Conservation (phyloP, 2,888 invertebrate genomes). For the Blastobasis adustella region DNA sequence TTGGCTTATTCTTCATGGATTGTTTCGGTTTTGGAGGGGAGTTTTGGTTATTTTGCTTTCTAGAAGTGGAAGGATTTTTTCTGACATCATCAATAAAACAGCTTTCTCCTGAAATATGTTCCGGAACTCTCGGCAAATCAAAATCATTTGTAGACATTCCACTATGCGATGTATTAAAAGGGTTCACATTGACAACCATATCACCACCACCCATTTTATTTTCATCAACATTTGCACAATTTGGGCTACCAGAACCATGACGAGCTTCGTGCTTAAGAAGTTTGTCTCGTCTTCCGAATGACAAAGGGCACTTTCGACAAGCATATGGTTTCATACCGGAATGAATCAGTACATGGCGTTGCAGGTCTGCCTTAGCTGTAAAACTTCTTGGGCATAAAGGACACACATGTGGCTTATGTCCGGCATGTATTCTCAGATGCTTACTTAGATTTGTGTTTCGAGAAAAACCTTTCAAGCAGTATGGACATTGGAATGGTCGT, state of each 20-base stretch:
- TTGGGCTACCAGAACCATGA: constrained; percentile 64
- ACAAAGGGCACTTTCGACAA: constrained; percentile 78
- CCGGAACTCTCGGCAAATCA: constrained; percentile 67
- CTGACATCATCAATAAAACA: constrained; percentile 57
- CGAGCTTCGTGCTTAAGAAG: constrained; percentile 78
- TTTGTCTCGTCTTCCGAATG: constrained; percentile 81
- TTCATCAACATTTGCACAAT: constrained; percentile 38
- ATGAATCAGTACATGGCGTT: constrained; percentile 80
- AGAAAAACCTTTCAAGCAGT: constrained; percentile 84
- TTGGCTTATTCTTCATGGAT: constrained; percentile 54
- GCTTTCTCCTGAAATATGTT: constrained; percentile 67
- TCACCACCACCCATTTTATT: constrained; percentile 55
- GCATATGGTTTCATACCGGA: constrained; percentile 79
- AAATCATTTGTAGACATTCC: constrained; percentile 54
- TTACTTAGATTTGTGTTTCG: constrained; percentile 85
- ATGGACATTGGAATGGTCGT: constrained; percentile 82
- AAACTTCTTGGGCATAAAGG: constrained; percentile 83
- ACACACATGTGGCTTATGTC: constrained; percentile 82
- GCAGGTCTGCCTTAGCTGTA: constrained; percentile 79
- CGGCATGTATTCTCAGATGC: constrained; percentile 82
- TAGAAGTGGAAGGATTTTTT: constrained; percentile 41
- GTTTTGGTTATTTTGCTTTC: constrained; percentile 31
- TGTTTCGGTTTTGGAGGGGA: constrained; percentile 50
- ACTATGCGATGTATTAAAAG: constrained; percentile 57
- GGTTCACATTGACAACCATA: constrained; percentile 77